Base-by-base conservation (phyloP, 2,888 invertebrate genomes). In the Fissipunctia ypsillon region DNA sequence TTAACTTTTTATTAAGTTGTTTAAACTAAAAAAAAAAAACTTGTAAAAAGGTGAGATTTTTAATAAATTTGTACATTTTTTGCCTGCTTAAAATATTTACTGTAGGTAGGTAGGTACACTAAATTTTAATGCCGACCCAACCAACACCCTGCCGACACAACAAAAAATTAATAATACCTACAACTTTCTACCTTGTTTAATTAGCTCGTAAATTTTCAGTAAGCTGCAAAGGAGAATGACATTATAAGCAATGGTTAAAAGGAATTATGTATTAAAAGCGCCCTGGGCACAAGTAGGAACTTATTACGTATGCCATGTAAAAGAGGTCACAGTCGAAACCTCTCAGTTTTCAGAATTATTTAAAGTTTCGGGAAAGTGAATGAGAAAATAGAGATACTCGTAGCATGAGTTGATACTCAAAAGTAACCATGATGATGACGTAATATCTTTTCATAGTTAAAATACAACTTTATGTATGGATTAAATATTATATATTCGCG, bases 231-330 rank as follows among this genome's bases (percentile, higher is more conserved):
- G 50, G 68, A 60, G 61, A 70, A 72, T 64, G 81, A 61, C 70
- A 76, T 71, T 69, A 77, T 76, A 74, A 76, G 72, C 72, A 60
- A 68, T 75, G 67, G 64, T 75, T 71, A 84, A 84, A 86, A 66
- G 76, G 79, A 84, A 84, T 86, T 79, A 35, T 54, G 22, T 72
- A 86, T 73, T 65, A 78, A 2, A 38, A 59, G n/a, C n/a, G 19
- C 38, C 66, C n/a, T n/a, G 35, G 35, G 50, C 63, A 19, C 14
- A 7, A 61, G 43, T 68, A 43, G 31, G 63, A 78, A 83, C 64
- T 65, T 80, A 85, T 85, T 85, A 84, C 38, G 69, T 75, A 84
- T 85, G 72, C 81, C 22, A 63, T 72, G 38, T 76, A 43, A 74
- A 64, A 73, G 56, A 41, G 45, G 31, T 64, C n/a, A n/a, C n/a